phyloP scores from a whole-genome alignment of 1,140 invertebrate species.

The Euura saliciscinereae region DNA sequence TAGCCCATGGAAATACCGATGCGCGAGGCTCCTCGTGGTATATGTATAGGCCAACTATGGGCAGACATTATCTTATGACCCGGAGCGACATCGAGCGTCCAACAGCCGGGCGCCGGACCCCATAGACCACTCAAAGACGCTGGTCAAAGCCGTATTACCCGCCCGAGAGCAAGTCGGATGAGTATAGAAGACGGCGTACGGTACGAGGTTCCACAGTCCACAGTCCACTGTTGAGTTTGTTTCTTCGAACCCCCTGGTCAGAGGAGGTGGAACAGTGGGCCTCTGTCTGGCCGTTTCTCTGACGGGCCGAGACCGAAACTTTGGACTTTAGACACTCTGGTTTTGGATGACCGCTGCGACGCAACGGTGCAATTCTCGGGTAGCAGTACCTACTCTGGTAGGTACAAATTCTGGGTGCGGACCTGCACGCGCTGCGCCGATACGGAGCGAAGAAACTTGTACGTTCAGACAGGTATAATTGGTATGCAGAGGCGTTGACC shows the following conservation, averaged over 20 bases:
- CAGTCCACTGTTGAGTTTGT: not conserved
- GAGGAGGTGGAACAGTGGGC: not conserved
- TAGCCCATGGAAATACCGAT: not conserved
- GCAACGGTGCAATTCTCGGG: not conserved
- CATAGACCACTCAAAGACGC: not conserved
- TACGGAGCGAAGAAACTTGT: not conserved
- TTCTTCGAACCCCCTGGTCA: not conserved
- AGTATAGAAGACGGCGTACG: too few species aligned
- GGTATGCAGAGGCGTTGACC: constrained; percentile 6
- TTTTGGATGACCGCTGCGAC: not conserved
- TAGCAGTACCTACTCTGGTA: too few species aligned
- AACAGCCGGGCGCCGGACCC: constrained; percentile 9
- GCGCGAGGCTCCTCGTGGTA: not conserved
- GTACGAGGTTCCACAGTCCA: too few species aligned
- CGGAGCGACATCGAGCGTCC: constrained; percentile 16
- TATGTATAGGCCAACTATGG: not conserved
- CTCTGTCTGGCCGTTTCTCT: not conserved
- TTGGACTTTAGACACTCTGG: not conserved
- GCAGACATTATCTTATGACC: constrained; percentile 15
- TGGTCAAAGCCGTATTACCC: not conserved
- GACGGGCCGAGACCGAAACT: not conserved
- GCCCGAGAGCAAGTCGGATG: not conserved
- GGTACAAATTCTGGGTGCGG: too few species aligned
- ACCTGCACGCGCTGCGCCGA: not conserved
- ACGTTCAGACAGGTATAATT: constrained; percentile 5